Evolutionary conservation across 2,797 vertebrate species (phyloP).

Genomic region (Arrhamphus sclerolepis): DNA sequence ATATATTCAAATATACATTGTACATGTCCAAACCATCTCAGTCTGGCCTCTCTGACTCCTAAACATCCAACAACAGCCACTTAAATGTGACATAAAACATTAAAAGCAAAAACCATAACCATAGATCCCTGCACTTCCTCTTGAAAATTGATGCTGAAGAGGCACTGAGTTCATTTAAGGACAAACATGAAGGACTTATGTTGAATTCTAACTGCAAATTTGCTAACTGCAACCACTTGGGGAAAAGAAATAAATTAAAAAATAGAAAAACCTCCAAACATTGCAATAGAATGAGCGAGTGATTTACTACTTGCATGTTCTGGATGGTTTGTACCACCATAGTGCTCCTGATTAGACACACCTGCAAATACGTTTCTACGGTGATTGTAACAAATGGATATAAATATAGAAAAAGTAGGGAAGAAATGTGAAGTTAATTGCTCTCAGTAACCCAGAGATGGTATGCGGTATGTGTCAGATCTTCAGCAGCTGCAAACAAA

Average conservation of each 20-base stretch:
- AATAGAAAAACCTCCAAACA: neutral
- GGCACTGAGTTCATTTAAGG: neutral
- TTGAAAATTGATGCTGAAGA: neutral
- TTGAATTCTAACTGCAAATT: neutral
- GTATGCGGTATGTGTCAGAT: neutral
- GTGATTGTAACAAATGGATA: neutral
- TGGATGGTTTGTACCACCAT: too few relatives aligned
- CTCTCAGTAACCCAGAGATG: neutral
- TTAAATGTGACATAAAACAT: too few relatives aligned
- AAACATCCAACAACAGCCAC: too few relatives aligned
- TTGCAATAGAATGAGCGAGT: too few relatives aligned
- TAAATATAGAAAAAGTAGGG: neutral
- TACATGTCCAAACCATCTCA: too few relatives aligned
- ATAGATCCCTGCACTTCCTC: too few relatives aligned
- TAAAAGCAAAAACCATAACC: too few relatives aligned
- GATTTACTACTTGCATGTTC: too few relatives aligned
- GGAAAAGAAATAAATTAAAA: neutral
- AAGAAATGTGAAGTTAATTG: neutral
- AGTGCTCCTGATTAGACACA: too few relatives aligned
- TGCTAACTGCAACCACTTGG: neutral
- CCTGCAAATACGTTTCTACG: neutral
- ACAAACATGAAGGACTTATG: neutral
- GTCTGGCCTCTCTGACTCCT: too few relatives aligned
- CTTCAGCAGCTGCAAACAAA: conserved; percentile 21
- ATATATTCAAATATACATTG: too few relatives aligned